Conservation (phyloP, 2,113 vertebrate genomes). For the Odontophorus gujanensis region DNA sequence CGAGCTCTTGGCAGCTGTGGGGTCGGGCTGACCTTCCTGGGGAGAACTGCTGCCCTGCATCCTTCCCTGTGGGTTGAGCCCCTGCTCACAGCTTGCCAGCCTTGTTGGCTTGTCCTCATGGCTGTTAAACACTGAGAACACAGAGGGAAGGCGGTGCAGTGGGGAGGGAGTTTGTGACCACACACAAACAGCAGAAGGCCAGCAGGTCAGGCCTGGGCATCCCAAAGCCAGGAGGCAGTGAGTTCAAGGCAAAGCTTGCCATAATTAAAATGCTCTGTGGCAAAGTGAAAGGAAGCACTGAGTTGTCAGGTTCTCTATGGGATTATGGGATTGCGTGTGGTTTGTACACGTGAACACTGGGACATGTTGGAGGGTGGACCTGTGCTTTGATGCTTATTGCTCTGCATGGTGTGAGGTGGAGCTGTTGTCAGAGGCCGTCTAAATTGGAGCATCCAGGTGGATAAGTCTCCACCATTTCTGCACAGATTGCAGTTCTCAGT, state of each 20-base stretch:
- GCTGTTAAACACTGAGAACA: neutral
- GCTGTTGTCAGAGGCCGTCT: fast-evolving
- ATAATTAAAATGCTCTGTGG: neutral
- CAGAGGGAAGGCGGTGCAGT: neutral
- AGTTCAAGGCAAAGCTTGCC: neutral
- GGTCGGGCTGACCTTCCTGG: conserved; percentile 67
- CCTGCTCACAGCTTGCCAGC: neutral
- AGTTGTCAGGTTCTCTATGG: neutral
- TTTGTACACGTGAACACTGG: neutral
- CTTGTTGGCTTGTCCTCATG: too few species aligned
- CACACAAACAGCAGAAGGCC: neutral
- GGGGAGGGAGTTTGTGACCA: neutral
- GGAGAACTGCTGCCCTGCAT: conserved; percentile 55
- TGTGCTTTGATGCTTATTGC: neutral
- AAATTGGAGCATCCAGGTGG: neutral
- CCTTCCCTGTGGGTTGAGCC: conserved; percentile 49
- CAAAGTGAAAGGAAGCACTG: neutral
- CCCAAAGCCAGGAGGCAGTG: neutral
- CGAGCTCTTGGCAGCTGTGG: conserved; percentile 74
- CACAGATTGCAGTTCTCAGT: fast-evolving
- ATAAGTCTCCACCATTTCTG: fast-evolving
- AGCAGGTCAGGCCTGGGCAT: neutral
- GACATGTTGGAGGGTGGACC: neutral
- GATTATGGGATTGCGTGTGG: too few species aligned
- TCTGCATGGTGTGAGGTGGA: fast-evolving